Evolutionary conservation across 1,140 invertebrate genomes (phyloP), one percentile per base, ranked within the genome.

Genomic region (Campoletis sonorensis): DNA sequence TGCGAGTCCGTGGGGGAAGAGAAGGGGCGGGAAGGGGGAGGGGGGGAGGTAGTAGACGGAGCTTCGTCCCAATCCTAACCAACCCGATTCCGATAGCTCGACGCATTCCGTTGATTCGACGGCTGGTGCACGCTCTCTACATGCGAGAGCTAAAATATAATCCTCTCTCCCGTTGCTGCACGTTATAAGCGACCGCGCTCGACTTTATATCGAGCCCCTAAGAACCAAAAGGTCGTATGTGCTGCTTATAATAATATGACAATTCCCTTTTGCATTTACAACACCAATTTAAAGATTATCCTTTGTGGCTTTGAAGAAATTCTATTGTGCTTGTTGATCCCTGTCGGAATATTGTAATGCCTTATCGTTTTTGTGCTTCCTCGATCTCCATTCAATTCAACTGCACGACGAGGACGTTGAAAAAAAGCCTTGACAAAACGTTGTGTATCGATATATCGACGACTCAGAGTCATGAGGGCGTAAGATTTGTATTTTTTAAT

Each of bases 11-110:
- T 85, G 87, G n/a, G 18, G 18, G 86, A 83, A 86, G 87, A 8
- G 51, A 1, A n/a, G 10, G 4, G 11, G 27, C 23, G 61, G 61
- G 10, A 16, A 26, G 61, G 23, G 18, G 49, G 30, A 23, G 15
- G 18, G 61, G 61, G 61, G 23, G 23, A 64, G 61, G 23, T 4
- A 64, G 61, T 64, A 13, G 51, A 54, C 84, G 87, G 86, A 86
- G 87, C 86, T 45, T 85, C 68, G 82, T 84, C 84, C 86, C 85
- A 84, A 84, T 87, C 81, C 84, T 84, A 87, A 86, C 85, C 86
- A 88, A 88, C 86, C 85, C 83, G 80, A 81, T 79, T 73, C 40
- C 82, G 82, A 86, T 85, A 85, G 81, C 79, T 71, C 79, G 81
- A 86, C 79, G 86, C 83, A 88, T 88, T 88, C 84, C 79, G 81